A percentile compares a stretch with the other conserved stretches of the same genome.
Conservation (phyloP, 2,888 invertebrate species). For the Clepsis dumicolana region DNA sequence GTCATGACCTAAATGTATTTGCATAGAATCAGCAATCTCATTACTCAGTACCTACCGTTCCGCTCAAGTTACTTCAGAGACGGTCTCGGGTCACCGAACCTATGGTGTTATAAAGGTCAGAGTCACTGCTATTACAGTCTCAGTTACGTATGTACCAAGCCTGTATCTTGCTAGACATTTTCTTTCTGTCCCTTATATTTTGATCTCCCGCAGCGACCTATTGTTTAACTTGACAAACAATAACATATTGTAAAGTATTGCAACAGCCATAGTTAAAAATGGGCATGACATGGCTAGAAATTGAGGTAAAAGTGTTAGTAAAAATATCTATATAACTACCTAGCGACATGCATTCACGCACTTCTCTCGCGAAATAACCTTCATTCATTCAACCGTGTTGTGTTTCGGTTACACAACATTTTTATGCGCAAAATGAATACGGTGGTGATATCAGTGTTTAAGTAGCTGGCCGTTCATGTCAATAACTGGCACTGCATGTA, state of each 20-base stretch:
- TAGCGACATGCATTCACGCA: not conserved
- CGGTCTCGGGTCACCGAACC: not conserved
- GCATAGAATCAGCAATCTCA: not conserved
- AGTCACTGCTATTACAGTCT: not conserved
- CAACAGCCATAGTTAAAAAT: too few relatives aligned
- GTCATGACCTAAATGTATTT: not conserved
- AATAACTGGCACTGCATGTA: not conserved
- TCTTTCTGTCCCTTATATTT: not conserved
- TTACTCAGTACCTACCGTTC: conserved; percentile 1
- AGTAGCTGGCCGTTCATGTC: not conserved
- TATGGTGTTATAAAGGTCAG: not conserved
- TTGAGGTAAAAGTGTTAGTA: too few relatives aligned
- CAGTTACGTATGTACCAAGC: not conserved
- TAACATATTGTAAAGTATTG: too few relatives aligned
- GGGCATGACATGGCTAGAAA: too few relatives aligned
- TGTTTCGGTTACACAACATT: not conserved
- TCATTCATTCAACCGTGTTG: not conserved
- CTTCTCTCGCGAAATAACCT: not conserved
- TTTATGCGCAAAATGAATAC: not conserved
- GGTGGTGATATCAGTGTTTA: conserved; percentile 1
- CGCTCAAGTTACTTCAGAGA: not conserved
- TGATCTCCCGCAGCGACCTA: not conserved
- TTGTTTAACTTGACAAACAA: too few relatives aligned
- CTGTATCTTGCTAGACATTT: not conserved
- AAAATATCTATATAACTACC: too few relatives aligned